These are phyloP conservation scores for Glossophaga mutica DNA, from an alignment of 2,797 vertebrate genomes.

Conservation along the genomic window DNA sequence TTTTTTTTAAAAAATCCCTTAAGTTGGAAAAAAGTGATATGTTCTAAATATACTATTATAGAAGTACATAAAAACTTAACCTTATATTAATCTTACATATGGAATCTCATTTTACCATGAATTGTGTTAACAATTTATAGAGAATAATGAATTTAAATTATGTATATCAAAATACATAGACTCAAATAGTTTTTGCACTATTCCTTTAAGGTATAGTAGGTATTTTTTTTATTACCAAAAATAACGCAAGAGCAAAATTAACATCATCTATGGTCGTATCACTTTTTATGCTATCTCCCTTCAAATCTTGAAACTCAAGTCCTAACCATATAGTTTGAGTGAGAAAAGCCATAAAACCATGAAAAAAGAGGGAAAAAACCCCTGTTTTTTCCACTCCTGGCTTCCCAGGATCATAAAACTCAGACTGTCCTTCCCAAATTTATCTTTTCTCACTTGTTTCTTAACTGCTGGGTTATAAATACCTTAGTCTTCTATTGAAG, in stretches of 20 bases:
- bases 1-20: background rate
- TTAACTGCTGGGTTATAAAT: conserved; percentile 83
- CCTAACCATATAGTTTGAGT: conserved; percentile 65
- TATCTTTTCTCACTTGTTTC: conserved; percentile 77
- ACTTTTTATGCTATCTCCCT: conserved; percentile 53
- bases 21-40: background rate
- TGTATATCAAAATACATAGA: conserved; percentile 8
- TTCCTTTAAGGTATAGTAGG: background rate
- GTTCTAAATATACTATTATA: conserved; percentile 25
- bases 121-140: conserved; percentile 29
- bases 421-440: conserved; percentile 74
- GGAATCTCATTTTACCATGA: conserved; percentile 36
- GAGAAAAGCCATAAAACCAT: conserved; percentile 87
- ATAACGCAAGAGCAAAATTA: conserved; percentile 57
- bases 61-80: background rate
- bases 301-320: conserved; percentile 74
- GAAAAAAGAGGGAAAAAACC: conserved; percentile 35
- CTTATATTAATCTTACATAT: conserved; percentile 8
- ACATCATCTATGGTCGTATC: background rate
- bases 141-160: conserved; percentile 48
- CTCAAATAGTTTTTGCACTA: background rate
- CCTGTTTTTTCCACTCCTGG: conserved; percentile 77
- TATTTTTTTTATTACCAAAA: conserved; percentile 46
- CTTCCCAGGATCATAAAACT: conserved; percentile 88
- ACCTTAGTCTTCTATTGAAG: conserved; percentile 79